These are phyloP conservation scores for Dolichopus griseipennis DNA, from an alignment of 2,888 invertebrate species.

Conservation along the genomic window DNA sequence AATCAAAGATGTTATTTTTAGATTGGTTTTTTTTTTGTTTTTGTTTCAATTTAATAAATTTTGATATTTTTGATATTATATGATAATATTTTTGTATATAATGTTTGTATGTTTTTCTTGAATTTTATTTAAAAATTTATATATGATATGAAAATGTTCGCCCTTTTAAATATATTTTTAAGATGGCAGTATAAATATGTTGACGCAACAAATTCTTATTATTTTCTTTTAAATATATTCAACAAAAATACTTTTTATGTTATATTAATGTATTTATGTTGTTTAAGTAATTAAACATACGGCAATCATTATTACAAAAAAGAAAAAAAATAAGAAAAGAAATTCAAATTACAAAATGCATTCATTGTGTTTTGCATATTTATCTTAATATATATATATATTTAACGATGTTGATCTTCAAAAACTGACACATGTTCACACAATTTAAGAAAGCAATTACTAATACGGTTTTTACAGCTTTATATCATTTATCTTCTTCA, in stretches of 20 bases:
- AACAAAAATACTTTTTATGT: background rate
- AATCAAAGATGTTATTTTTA: too few relatives aligned
- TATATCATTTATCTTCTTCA: background rate
- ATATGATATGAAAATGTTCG: background rate
- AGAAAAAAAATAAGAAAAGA: too few relatives aligned
- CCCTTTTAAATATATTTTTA: background rate
- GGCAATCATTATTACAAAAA: background rate
- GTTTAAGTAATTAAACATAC: background rate
- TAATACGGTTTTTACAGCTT: background rate
- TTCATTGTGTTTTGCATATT: slow-evolving; percentile 9
- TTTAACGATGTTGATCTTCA: background rate
- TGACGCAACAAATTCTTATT: background rate
- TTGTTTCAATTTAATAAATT: too few relatives aligned
- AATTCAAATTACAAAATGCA: too few relatives aligned
- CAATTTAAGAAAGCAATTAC: background rate
- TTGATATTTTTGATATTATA: too few relatives aligned
- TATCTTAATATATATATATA: background rate
- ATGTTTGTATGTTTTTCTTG: background rate
- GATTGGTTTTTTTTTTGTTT: too few relatives aligned
- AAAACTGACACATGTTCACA: background rate
- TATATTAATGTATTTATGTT: too few relatives aligned
- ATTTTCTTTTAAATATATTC: background rate
- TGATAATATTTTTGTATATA: background rate
- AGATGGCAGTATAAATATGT: background rate
- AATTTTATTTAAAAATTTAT: background rate